These are phyloP conservation scores for Ophthalmolycus amberensis DNA, from an alignment of 2,113 vertebrate species.

Conservation along the genomic window DNA sequence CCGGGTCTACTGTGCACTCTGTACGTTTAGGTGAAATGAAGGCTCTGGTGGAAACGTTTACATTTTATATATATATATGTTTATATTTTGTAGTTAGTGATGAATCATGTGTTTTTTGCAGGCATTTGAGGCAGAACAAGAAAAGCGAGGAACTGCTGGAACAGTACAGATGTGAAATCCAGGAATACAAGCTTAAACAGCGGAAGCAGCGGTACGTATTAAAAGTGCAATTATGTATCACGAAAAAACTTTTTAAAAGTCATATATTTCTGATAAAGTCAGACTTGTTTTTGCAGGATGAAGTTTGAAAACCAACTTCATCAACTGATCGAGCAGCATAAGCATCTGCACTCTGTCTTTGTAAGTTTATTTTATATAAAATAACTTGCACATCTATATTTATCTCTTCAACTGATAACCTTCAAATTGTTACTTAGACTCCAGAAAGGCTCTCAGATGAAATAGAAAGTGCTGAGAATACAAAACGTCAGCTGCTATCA, in stretches of 20 bases:
- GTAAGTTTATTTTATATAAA: slow-evolving; percentile 65
- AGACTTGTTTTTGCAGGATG: slow-evolving; percentile 69
- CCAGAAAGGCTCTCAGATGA: slow-evolving; percentile 74
- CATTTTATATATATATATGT: not conserved
- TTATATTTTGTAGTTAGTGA: not conserved
- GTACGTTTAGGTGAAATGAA: not conserved
- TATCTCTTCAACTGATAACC: not conserved
- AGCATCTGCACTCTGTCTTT: slow-evolving; percentile 78
- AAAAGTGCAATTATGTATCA: not conserved
- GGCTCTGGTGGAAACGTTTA: not conserved
- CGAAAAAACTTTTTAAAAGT: not conserved
- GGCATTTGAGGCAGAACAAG: slow-evolving; percentile 73
- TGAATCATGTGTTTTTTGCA: slow-evolving; percentile 47
- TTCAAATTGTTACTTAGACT: slow-evolving; percentile 55
- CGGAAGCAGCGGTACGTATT: slow-evolving; percentile 78
- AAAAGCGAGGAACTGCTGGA: slow-evolving; percentile 73
- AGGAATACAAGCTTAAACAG: slow-evolving; percentile 80
- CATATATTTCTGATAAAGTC: not conserved
- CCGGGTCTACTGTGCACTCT: not conserved
- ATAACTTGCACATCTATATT: not conserved
- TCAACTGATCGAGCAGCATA: slow-evolving; percentile 81
- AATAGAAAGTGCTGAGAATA: slow-evolving; percentile 67
- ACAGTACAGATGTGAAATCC: slow-evolving; percentile 79
- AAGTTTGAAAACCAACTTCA: slow-evolving; percentile 83
- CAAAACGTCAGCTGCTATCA: slow-evolving; percentile 70